Conservation (phyloP, 2,888 invertebrate genomes). For the Troides helena region DNA sequence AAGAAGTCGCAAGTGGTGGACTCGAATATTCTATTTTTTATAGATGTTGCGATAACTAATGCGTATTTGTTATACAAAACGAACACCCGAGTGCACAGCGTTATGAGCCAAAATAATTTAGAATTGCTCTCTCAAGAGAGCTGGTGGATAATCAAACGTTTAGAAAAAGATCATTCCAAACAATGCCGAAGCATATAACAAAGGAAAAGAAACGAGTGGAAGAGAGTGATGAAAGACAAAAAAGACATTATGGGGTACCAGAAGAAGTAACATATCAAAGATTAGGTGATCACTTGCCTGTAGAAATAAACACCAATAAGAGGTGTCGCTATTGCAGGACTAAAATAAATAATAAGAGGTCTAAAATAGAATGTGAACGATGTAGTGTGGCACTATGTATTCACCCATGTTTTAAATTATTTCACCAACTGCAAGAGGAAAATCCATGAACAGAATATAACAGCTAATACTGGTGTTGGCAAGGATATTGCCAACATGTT, state of each 20-base stretch:
- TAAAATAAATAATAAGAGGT: conserved; percentile 32
- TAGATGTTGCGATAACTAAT: conserved; percentile 38
- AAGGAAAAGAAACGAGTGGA: conserved; percentile 21
- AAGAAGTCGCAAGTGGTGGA: conserved; percentile 38
- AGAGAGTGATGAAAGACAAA: conserved; percentile 23
- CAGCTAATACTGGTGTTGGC: conserved; percentile 10
- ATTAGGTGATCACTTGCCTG: conserved; percentile 37
- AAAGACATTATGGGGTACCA: conserved; percentile 33
- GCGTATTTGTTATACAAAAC: conserved; percentile 35
- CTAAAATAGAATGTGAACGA: conserved; percentile 31
- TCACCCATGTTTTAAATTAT: conserved; percentile 17
- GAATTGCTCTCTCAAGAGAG: conserved; percentile 34
- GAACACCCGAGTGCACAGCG: conserved; percentile 30
- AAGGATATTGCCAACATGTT: conserved; percentile 12
- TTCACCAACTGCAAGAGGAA: conserved; percentile 17
- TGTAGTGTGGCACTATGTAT: conserved; percentile 32
- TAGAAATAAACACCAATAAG: conserved; percentile 28
- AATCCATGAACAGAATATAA: conserved; percentile 13
- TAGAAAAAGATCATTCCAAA: conserved; percentile 23
- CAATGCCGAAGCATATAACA: conserved; percentile 30
- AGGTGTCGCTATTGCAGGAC: conserved; percentile 36
- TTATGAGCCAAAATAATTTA: conserved; percentile 37
- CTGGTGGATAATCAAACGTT: conserved; percentile 34
- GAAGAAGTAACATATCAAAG: conserved; percentile 34
- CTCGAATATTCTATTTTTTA: conserved; percentile 39